Evolutionary conservation across 2,797 vertebrate genomes (phyloP).

Genomic region (Nannoperca obscura): DNA sequence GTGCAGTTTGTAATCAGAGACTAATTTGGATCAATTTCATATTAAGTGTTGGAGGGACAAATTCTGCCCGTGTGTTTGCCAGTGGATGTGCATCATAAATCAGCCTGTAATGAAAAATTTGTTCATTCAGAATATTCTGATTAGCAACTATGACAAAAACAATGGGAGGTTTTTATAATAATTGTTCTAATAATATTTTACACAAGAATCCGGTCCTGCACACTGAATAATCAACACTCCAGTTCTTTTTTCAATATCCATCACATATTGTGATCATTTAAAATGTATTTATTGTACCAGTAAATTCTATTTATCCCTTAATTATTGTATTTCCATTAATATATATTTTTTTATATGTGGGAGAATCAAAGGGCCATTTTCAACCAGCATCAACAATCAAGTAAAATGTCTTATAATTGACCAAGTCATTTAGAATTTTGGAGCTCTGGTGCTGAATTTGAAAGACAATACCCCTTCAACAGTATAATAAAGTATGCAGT

Average conservation of each 20-base stretch:
- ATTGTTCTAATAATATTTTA: slow-evolving; percentile 20
- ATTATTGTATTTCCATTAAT: neutral
- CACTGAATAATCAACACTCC: neutral
- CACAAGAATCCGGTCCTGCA: neutral
- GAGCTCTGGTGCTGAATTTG: neutral
- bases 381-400: neutral
- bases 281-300: neutral
- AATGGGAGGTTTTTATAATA: slow-evolving; percentile 2
- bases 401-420: neutral
- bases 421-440: slow-evolving; percentile 8
- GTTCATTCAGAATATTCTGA: slow-evolving; percentile 11
- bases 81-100: slow-evolving; percentile 14
- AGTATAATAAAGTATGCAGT: neutral
- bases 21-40: slow-evolving; percentile 38
- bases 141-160: slow-evolving; percentile 4
- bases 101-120: slow-evolving; percentile 12
- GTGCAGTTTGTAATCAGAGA: slow-evolving; percentile 49
- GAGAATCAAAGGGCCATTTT: neutral
- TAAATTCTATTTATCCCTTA: neutral
- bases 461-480: neutral
- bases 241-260: slow-evolving; percentile 10
- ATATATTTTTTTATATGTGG: neutral
- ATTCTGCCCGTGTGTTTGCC: slow-evolving; percentile 24
- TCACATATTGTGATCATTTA: slow-evolving; percentile 23
- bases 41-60: slow-evolving; percentile 23